Evolutionary conservation across 2,113 vertebrate genomes (phyloP).

Genomic region (Gymnobelideus leadbeateri): DNA sequence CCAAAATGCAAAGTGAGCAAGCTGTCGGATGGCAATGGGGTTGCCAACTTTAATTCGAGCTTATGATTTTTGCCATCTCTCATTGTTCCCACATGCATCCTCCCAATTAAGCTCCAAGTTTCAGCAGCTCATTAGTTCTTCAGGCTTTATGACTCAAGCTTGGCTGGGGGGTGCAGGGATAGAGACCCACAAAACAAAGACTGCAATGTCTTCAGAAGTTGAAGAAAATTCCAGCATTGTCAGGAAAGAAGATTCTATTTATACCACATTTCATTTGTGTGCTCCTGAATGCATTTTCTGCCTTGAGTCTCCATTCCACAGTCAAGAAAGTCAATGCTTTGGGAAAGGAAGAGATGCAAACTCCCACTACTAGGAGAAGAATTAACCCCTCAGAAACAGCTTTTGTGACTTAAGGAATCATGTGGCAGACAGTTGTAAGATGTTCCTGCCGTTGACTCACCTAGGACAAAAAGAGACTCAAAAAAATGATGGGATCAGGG

Average conservation of each 20-base stretch:
- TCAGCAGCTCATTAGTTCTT: constrained; percentile 84
- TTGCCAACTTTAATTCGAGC: not conserved
- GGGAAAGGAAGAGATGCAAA: constrained; percentile 13
- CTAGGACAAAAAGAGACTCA: constrained; percentile 47
- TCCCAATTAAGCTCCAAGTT: constrained; percentile 75
- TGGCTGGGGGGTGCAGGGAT: constrained; percentile 42
- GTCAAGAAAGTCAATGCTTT: constrained; percentile 50
- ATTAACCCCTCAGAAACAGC: constrained; percentile 46
- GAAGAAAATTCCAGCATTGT: constrained; percentile 84
- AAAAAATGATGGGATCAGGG: constrained; percentile 38
- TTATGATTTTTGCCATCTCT: constrained; percentile 18
- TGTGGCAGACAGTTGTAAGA: constrained; percentile 61
- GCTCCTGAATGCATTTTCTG: constrained; percentile 76
- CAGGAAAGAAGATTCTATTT: constrained; percentile 83
- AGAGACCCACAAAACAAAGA: constrained; percentile 81
- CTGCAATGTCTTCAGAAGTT: constrained; percentile 85
- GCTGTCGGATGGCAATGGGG: constrained; percentile 24
- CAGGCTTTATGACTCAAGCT: constrained; percentile 83
- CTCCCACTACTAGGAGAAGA: not conserved
- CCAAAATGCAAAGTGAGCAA: constrained; percentile 62
- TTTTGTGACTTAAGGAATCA: constrained; percentile 55
- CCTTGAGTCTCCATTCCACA: constrained; percentile 4
- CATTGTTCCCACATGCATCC: constrained; percentile 49
- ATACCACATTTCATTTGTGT: constrained; percentile 80
- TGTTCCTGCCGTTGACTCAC: constrained; percentile 63